Percentiles rank a stretch among this genome's conserved stretches.
Conservation (phyloP, 2,113 vertebrate genomes). For the Strix uralensis region DNA sequence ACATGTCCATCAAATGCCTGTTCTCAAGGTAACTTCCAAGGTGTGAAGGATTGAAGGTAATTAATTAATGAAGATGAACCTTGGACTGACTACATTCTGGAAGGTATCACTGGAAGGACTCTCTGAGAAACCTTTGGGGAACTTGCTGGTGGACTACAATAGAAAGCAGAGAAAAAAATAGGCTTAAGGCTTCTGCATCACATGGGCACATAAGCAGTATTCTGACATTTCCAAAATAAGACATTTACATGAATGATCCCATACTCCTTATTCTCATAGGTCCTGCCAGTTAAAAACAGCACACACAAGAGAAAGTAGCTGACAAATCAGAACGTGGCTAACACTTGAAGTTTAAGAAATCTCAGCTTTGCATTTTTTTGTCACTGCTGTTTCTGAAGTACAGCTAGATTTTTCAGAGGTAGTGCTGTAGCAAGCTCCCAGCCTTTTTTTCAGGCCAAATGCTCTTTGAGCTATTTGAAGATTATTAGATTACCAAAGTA, state of each 20-base stretch:
- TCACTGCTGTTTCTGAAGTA: not conserved
- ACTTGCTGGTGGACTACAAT: not conserved
- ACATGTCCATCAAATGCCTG: not conserved
- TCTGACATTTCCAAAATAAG: not conserved
- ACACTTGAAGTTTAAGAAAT: not conserved
- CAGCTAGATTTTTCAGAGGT: not conserved
- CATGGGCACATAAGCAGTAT: not conserved
- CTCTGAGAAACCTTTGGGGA: not conserved
- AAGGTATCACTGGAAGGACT: not conserved
- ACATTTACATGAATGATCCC: not conserved
- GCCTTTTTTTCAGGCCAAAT: not conserved
- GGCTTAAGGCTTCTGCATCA: not conserved
- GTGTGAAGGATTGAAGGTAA: not conserved
- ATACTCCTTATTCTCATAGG: not conserved
- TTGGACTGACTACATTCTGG: not conserved
- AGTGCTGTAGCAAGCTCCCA: not conserved
- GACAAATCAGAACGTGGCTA: not conserved
- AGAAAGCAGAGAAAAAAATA: not conserved
- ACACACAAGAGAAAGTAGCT: not conserved
- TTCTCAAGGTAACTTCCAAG: not conserved
- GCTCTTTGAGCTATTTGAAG: constrained; percentile 36
- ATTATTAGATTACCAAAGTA: constrained; percentile 38
- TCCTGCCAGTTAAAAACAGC: not conserved
- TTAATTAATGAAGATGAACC: not conserved
- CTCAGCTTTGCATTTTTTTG: not conserved